Evolutionary conservation across 2,888 invertebrate species (phyloP), one percentile per base, ranked within the genome.

Genomic region (Agapetus fuscipes): DNA sequence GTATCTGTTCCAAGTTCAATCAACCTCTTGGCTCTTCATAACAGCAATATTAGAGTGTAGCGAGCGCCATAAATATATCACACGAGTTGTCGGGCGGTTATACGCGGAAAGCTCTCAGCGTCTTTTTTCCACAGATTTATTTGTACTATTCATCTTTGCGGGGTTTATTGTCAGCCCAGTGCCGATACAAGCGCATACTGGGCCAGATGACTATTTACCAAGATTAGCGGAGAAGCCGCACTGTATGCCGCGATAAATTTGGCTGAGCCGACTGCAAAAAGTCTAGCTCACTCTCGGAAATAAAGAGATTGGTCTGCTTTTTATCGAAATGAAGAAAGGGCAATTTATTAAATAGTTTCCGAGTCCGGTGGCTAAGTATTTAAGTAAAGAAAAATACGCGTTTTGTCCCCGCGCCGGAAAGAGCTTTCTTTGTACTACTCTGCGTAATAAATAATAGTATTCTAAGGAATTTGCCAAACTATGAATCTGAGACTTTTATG

Each of bases 101-200:
- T n/a, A n/a, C n/a, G n/a, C n/a, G 27, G 4, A 27, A 27, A 11
- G 12, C 12, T 11, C 27, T 27, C 12, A 27, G 27, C 27, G 27
- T 27, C 27, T 27, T 12, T 9, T n/a, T n/a, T n/a, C n/a, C n/a
- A 5, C 37, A 44, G 44, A 44, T 44, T 44, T 44, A 44, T 44
- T 44, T 40, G 44, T 40, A 44, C 44, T 40, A 44, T 44, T 44
- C 44, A 40, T 44, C 44, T 44, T 44, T 40, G 34, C 34, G 32
- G 25, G 37, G 33, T 35, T 43, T 36, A 40, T 40, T 39, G 39
- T 40, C 37, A 43, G 43, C 34, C 17, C 26, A 17, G 37, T 39
- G 43, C 43, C 40, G 44, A 44, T 44, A 38, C 42, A 37, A 17
- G 17, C 37, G 34, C 30, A 34, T 34, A 37, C 34, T 34, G 25